Evolutionary conservation across 2,888 invertebrate genomes (phyloP), one percentile per base, ranked within the genome.

Genomic region (Hydrotaea cyrtoneurina): DNA sequence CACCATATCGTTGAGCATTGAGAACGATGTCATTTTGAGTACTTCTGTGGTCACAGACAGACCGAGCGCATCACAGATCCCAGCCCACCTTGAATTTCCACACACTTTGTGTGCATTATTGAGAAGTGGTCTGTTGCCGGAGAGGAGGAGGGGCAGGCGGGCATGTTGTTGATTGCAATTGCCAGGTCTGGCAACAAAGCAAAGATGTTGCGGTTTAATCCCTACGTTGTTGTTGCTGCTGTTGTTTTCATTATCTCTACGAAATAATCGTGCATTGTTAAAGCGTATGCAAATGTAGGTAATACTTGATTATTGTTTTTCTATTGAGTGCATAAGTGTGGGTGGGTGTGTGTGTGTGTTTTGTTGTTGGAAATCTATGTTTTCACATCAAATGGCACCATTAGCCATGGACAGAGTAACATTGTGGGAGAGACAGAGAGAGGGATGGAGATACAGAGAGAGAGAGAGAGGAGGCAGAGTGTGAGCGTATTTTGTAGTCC

Each of bases 221-320:
- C 21, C 17, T 19, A 53, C 23, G 1, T 21, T 57, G n/a, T n/a
- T n/a, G n/a, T n/a, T n/a, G 23, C 23, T 11, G 10, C 43, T 1
- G 2, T n/a, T n/a, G 2, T n/a, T 50, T 50, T 50, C 19, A 17
- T 55, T 19, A 17, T 8, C 15, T 13, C 21, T n/a, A 50, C 15
- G 59, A 23, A 59, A 23, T 50, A 50, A 50, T 50, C 62, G 31
- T 62, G n/a, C 62, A 62, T n/a, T 26, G 62, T 62, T 62, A 62
- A 62, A 23, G 62, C 31, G n/a, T 62, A 62, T 62, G 62, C 62
- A 36, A 66, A 66, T 69, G 23, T 46, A 0, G 69, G 69, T 23
- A 43, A 69, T 69, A 69, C 69, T 69, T 43, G 46, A 69, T 69
- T 69, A 69, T 69, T 69, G 69, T 69, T 69, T 43, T 69, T 69